These are phyloP conservation scores for Aphidoletes aphidimyza DNA, from an alignment of 2,888 invertebrate species.

Conservation along the genomic window DNA sequence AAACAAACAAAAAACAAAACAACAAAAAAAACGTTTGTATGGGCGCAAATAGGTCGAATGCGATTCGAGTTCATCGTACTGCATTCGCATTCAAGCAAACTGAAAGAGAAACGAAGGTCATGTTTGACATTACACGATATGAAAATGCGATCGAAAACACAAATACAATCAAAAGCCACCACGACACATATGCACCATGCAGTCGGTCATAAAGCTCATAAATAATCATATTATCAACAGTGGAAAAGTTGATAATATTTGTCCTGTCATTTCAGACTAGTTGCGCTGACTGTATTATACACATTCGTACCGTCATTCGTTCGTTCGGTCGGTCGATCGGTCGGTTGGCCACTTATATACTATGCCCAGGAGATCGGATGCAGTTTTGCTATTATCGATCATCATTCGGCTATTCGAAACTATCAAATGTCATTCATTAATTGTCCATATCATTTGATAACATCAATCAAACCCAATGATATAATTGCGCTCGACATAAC, in stretches of 20 bases:
- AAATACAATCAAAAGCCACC: too few species aligned
- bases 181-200: not conserved
- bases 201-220: not conserved
- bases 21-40: too few species aligned
- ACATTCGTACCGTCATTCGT: too few species aligned
- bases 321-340: not conserved
- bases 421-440: not conserved
- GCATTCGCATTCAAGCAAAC: constrained; percentile 55
- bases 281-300: too few species aligned
- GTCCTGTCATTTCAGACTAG: not conserved
- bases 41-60: constrained; percentile 60
- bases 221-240: not conserved
- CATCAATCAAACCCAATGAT: not conserved
- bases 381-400: not conserved
- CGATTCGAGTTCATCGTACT: constrained; percentile 59
- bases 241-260: not conserved
- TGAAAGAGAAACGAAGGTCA: constrained; percentile 61
- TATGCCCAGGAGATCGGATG: too few species aligned
- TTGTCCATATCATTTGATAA: not conserved
- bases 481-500: not conserved
- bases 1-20: too few species aligned
- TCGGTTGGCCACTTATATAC: not conserved
- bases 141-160: not conserved
- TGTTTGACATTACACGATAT: constrained; percentile 24
- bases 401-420: not conserved